Evolutionary conservation across 2,113 vertebrate species (phyloP).

Genomic region (Furnarius figulus): DNA sequence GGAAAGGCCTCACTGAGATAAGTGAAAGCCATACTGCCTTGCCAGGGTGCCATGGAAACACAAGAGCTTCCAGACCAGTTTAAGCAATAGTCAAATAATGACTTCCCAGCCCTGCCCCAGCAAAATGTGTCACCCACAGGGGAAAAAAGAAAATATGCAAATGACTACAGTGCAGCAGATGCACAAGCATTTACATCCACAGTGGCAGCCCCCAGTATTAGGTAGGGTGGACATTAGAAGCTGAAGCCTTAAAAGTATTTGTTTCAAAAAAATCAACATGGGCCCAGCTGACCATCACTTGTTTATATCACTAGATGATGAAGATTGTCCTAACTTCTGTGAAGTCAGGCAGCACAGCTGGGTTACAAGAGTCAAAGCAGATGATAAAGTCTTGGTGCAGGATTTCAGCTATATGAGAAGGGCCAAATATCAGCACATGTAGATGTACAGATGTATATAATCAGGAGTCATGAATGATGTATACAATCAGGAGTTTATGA

Average conservation of each 20-base stretch:
- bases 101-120: neutral
- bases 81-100: neutral
- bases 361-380: neutral
- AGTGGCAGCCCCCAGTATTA: neutral
- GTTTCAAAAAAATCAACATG: neutral
- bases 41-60: neutral
- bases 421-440: neutral
- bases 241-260: neutral
- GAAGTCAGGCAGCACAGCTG: neutral
- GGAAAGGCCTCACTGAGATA: neutral
- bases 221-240: rapidly evolving
- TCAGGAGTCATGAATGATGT: neutral
- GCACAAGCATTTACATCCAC: neutral
- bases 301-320: neutral
- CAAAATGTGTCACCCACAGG: neutral
- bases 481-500: neutral
- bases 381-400: neutral
- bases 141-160: neutral
- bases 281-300: neutral
- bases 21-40: neutral
- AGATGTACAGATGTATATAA: neutral
- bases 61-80: neutral
- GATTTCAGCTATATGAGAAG: neutral
- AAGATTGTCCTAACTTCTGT: neutral
- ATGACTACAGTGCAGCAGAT: neutral